Evolutionary conservation across 2,888 invertebrate species (phyloP), one percentile per base, ranked within the genome.

Genomic region (Horisme vitalbata): DNA sequence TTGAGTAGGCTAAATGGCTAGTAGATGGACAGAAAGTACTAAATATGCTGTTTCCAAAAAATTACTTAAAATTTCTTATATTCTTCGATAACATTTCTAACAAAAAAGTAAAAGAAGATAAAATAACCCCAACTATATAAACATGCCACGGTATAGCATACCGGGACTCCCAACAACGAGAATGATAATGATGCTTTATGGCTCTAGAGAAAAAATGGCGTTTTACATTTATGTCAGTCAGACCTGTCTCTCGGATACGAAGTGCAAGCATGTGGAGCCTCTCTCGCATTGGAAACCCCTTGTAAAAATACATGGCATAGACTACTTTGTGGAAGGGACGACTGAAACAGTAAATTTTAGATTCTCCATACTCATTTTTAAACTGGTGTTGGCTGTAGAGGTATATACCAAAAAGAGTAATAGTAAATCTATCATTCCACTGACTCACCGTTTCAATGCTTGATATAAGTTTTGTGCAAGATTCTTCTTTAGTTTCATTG

Each of bases 201-300:
- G 23, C 14, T 32, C 58, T 41, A 2, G 56, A 24, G 14, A 55
- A 52, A 24, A 46, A 47, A 33, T 70, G 47, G 18, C 70, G 58
- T 4, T 45, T 10, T 9, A 63, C 6, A 2, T 41, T 45, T 28
- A 66, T 67, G 0, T 61, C 52, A 1, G 72, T 57, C 3, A 80
- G 43, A 4, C 83, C 83, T 9, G 58, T 68, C 37, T 83, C 81
- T 24, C 69, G 59, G 5, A 83, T 33, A 2, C 61, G 52, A 0
- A 82, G 47, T 1, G 67, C 52, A 2, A 59, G 49, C 1, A 21
- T 4, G 10, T 71, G 55, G 3, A 82, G 35, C 6, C 52, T 57
- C 0, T 66, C 41, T 0, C 46, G 4, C 21, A 73, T 45, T 1
- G 82, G 83, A 43, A 83, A 83, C 0, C 83, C 84, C 52, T 82